These are phyloP conservation scores for Homarus gammarus DNA, from an alignment of 2,888 invertebrate species.

Conservation along the genomic window DNA sequence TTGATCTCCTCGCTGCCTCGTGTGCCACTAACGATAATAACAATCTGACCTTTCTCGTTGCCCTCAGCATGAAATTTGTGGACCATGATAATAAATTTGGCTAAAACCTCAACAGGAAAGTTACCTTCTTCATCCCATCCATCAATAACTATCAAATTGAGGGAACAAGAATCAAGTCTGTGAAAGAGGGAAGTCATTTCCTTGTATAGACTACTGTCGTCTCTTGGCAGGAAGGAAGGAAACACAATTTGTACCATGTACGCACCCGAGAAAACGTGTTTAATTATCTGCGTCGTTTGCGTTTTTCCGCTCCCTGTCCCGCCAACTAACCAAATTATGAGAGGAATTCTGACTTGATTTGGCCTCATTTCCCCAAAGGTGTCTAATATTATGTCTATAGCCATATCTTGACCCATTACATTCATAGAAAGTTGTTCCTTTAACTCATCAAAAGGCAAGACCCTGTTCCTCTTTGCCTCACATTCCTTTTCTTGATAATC, in stretches of 20 bases:
- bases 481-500: conserved; percentile 31
- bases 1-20: conserved; percentile 29
- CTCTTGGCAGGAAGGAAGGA: conserved; percentile 13
- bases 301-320: conserved; percentile 55
- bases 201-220: background rate
- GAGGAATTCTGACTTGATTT: background rate
- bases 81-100: background rate
- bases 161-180: conserved; percentile 39
- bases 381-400: conserved; percentile 9
- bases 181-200: background rate
- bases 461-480: conserved; percentile 8
- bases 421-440: background rate
- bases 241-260: background rate
- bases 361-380: conserved; percentile 4
- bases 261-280: conserved; percentile 8
- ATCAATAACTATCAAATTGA: conserved; percentile 37
- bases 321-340: conserved; percentile 55
- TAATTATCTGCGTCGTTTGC: conserved; percentile 22
- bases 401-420: conserved; percentile 50
- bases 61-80: background rate
- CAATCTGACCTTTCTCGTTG: background rate
- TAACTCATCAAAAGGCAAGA: conserved; percentile 28
- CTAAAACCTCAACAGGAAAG: conserved; percentile 11
- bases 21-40: conserved; percentile 39
- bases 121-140: conserved; percentile 50